Percentiles rank a stretch among this genome's conserved stretches.
Evolutionary conservation across 2,797 vertebrate species (phyloP).

Genomic region (Adelosebastes latens): DNA sequence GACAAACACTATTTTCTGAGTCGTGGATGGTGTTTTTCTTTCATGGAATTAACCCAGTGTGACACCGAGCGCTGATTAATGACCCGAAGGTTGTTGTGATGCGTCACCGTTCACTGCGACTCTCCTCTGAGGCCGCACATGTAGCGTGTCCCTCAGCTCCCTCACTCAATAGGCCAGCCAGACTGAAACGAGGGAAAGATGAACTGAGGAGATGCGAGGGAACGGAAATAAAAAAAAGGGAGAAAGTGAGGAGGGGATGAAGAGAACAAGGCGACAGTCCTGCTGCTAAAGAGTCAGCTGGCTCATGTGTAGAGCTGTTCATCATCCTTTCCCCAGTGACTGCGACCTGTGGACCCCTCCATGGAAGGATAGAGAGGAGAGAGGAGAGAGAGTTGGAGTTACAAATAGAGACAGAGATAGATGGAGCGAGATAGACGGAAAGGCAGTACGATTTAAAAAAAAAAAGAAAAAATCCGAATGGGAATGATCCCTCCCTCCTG

Average conservation of each 20-base stretch:
- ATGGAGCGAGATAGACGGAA: slow-evolving; percentile 53
- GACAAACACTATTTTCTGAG: neutral
- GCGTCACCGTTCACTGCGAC: slow-evolving; percentile 56
- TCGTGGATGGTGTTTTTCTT: slow-evolving; percentile 28
- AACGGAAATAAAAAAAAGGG: neutral
- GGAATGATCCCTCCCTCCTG: slow-evolving; percentile 74
- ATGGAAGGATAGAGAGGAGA: slow-evolving; percentile 30
- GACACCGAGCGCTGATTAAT: slow-evolving; percentile 78
- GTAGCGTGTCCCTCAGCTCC: slow-evolving; percentile 36
- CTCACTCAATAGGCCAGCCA: slow-evolving; percentile 22
- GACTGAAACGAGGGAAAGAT: slow-evolving; percentile 47
- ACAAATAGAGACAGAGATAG: slow-evolving; percentile 56
- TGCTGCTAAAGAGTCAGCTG: slow-evolving; percentile 82
- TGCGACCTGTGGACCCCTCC: slow-evolving; percentile 62
- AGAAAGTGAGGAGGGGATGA: slow-evolving; percentile 21
- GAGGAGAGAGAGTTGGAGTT: slow-evolving; percentile 44
- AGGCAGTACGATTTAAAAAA: slow-evolving; percentile 31
- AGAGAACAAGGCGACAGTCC: slow-evolving; percentile 64
- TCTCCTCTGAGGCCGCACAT: slow-evolving; percentile 51
- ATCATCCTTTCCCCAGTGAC: slow-evolving; percentile 77
- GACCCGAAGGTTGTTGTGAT: slow-evolving; percentile 79
- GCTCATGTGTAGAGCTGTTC: slow-evolving; percentile 79
- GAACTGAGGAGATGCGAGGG: slow-evolving; percentile 52
- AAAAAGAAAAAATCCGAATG: slow-evolving; percentile 17
- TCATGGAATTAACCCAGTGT: slow-evolving; percentile 34